Conservation (phyloP, 2,113 vertebrate genomes). For the Phalacrocorax brasilianus region DNA sequence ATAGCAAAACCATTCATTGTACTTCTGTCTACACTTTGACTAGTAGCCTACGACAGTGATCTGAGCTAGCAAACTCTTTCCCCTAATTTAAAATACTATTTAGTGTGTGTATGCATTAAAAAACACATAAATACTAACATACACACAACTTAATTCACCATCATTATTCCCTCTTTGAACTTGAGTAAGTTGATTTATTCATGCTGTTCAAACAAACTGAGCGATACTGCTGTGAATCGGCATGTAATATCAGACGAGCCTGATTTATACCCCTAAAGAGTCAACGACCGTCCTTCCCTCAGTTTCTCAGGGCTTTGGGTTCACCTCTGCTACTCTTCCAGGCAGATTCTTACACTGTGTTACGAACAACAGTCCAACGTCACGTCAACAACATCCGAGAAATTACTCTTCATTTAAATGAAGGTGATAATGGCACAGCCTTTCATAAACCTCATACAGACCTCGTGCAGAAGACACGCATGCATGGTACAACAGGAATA, state of each 20-base stretch:
- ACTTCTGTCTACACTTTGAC: slow-evolving; percentile 45
- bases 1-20: slow-evolving; percentile 49
- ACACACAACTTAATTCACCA: background rate
- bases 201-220: background rate
- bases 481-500: background rate
- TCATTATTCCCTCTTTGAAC: background rate
- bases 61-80: background rate
- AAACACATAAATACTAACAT: background rate
- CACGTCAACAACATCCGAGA: background rate
- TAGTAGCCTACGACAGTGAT: slow-evolving; percentile 13
- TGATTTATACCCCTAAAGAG: background rate
- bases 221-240: background rate
- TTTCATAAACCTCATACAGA: background rate
- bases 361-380: background rate
- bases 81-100: background rate
- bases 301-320: background rate
- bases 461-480: background rate
- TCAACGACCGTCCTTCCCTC: background rate
- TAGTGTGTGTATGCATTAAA: background rate
- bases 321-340: background rate
- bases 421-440: background rate
- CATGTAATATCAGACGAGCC: background rate
- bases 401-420: background rate
- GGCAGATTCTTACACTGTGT: background rate
- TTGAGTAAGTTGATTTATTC: background rate